Base-by-base conservation (phyloP, 2,888 invertebrate species). In the Osedax frankpressi region DNA sequence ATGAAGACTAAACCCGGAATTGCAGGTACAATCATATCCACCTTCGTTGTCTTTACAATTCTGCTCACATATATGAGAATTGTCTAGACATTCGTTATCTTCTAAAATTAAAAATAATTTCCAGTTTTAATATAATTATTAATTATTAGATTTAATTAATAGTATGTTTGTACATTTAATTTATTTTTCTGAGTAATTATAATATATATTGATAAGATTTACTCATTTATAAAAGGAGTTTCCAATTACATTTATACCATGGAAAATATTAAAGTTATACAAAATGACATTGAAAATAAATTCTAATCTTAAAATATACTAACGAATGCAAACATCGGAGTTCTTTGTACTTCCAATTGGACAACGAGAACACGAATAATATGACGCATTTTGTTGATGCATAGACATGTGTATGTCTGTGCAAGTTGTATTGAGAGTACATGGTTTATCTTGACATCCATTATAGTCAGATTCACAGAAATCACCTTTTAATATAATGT, bases 371-470 rank as follows among this genome's bases (percentile, higher is more conserved):
- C 75, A 75, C 14, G 27, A 65, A 44, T 71, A 75, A 1, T 29
- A n/a, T 1, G 62, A 63, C 59, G 72, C 72, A 25, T 44, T 67
- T 3, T 1, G 3, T 26, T 11, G 26, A 63, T 77, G 72, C 24
- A 70, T 29, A 11, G 30, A 74, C 28, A 74, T 73, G 0, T 62
- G 11, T 24, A 74, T 72, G 60, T 78, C 78, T 25, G 75, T 76
- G 62, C 78, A 78, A 11, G 69, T 74, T 59, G 75, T 74, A 2
- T 60, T 70, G 2, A 59, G 26, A 3, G 75, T 71, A 74, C 78
- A 78, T 2, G 77, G 76, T 19, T 71, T 59, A n/a, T 68, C 67
- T 2, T 30, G 68, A 74, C 78, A 78, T 11, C 77, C 77, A 74
- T 77, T 72, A n/a, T 72, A 30, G 27, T 78, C 76, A 1, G 1